Percentiles rank a stretch among this genome's conserved stretches.
Conservation (phyloP, 1,140 invertebrate species). For the Panulirus ornatus region DNA sequence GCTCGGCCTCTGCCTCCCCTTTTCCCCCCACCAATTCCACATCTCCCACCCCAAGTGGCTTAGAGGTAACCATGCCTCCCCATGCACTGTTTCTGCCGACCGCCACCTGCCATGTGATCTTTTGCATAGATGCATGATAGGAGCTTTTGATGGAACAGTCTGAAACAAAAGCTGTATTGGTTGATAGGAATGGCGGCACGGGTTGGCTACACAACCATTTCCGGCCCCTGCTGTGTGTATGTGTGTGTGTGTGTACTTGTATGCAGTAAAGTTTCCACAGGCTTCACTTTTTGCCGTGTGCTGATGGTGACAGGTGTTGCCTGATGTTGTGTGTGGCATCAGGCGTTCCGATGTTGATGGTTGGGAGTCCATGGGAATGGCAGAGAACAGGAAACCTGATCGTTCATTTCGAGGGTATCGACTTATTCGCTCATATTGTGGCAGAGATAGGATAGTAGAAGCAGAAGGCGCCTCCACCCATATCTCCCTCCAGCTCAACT, state of each 20-base stretch:
- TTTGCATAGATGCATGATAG: constrained; percentile 30
- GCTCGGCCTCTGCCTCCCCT: background rate
- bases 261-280: too few relatives aligned
- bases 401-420: too few relatives aligned
- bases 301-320: too few relatives aligned
- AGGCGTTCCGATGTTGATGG: too few relatives aligned
- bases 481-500: too few relatives aligned
- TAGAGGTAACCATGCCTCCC: background rate
- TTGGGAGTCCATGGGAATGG: too few relatives aligned
- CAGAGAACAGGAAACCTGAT: too few relatives aligned
- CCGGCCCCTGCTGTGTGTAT: background rate
- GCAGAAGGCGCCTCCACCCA: too few relatives aligned
- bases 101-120: constrained; percentile 32
- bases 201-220: background rate
- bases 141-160: background rate
- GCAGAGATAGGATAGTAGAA: too few relatives aligned
- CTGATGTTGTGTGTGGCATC: too few relatives aligned
- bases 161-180: background rate
- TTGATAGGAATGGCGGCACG: background rate
- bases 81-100: background rate
- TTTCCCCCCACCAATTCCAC: background rate
- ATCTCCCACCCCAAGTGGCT: background rate
- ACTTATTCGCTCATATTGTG: too few relatives aligned
- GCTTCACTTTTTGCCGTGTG: too few relatives aligned
- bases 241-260: background rate